These are phyloP conservation scores for Periophthalmus modestus DNA, from an alignment of 2,113 vertebrate species.

Conservation along the genomic window DNA sequence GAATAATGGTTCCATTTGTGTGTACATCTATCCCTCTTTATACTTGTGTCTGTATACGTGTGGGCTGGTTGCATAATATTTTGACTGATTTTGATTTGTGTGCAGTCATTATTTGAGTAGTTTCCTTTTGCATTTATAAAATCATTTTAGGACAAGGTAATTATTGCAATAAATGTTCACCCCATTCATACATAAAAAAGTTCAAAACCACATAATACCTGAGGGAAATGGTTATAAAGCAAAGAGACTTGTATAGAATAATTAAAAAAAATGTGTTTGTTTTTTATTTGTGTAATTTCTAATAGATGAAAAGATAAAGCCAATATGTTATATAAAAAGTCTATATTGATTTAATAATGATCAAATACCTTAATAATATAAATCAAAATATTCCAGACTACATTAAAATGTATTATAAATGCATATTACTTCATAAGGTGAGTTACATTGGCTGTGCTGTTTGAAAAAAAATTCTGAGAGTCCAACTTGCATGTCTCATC, in stretches of 20 bases:
- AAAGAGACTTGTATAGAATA: too few relatives aligned
- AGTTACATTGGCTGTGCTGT: background rate
- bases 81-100: background rate
- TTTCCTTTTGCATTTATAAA: background rate
- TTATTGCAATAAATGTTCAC: background rate
- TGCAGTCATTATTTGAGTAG: background rate
- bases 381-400: too few relatives aligned
- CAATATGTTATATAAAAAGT: background rate
- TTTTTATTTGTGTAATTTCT: too few relatives aligned
- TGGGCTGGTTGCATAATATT: background rate
- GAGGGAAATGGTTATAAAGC: too few relatives aligned
- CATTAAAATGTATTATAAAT: background rate
- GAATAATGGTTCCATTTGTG: constrained; percentile 35
- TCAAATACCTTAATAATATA: background rate
- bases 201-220: too few relatives aligned
- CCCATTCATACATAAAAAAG: too few relatives aligned
- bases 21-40: constrained; percentile 21
- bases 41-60: constrained; percentile 11
- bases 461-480: constrained; percentile 18
- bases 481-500: constrained; percentile 33
- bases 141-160: background rate
- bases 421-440: background rate
- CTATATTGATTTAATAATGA: background rate
- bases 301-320: too few relatives aligned
- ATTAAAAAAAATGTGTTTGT: too few relatives aligned